A percentile compares a stretch with the other conserved stretches of the same genome.
Evolutionary conservation across 2,113 vertebrate genomes (phyloP).

Genomic region (Ammospiza nelsoni): DNA sequence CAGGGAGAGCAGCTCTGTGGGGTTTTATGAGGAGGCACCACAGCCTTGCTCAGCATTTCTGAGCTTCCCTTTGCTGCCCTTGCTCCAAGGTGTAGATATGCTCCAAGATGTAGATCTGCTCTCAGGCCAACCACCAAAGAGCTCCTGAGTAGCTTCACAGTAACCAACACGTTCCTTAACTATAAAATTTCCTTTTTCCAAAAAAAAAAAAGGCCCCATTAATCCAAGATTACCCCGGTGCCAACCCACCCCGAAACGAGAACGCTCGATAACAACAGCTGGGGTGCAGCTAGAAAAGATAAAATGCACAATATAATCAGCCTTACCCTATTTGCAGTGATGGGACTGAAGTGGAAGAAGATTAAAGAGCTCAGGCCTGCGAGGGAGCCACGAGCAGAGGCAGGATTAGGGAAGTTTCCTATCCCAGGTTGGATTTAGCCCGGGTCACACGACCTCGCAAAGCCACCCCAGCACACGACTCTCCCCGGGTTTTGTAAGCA

Average conservation of each 20-base stretch:
- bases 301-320: conserved; percentile 60
- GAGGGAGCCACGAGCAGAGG: not conserved
- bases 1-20: not conserved
- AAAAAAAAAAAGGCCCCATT: not conserved
- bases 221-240: not conserved
- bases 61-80: not conserved
- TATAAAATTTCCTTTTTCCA: not conserved
- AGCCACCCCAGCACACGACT: not conserved
- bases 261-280: not conserved
- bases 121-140: not conserved
- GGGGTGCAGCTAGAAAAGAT: not conserved
- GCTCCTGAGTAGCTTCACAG: not conserved
- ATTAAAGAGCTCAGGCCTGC: not conserved
- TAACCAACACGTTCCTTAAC: accelerated
- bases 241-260: not conserved
- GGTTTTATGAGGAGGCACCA: not conserved
- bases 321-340: conserved; percentile 35
- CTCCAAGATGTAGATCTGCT: not conserved
- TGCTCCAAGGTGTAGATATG: not conserved
- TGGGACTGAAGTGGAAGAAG: conserved; percentile 11
- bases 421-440: not conserved
- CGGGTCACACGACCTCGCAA: not conserved
- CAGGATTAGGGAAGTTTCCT: conserved; percentile 34
- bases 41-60: not conserved
- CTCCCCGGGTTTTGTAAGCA: not conserved